Conservation (phyloP, 92 coral and sea anemone genomes). For the Paramuricea clavata region DNA sequence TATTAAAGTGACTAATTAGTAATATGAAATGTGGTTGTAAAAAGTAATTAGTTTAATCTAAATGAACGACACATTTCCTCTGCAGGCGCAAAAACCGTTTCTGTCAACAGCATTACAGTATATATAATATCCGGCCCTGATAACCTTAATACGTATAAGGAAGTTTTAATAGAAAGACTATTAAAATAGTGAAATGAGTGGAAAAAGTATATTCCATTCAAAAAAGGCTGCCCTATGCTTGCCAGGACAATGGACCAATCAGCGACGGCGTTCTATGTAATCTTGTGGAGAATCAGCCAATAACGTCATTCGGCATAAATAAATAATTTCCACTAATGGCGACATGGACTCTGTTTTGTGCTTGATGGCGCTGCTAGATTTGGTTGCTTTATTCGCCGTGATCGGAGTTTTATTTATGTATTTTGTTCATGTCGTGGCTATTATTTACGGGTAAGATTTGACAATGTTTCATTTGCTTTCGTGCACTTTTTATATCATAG, state of each 20-base stretch:
- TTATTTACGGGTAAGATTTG: conserved; percentile 35
- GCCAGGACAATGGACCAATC: conserved; percentile 20
- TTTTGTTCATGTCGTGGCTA: conserved; percentile 43
- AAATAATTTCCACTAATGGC: conserved; percentile 19
- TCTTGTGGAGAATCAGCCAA: conserved; percentile 10
- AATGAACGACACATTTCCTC: not conserved
- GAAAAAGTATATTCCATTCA: not conserved
- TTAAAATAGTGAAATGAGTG: not conserved
- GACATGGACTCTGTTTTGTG: conserved; percentile 34
- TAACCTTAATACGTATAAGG: too few species aligned
- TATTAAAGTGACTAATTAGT: not conserved
- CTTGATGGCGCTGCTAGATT: conserved; percentile 31
- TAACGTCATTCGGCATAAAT: conserved; percentile 8
- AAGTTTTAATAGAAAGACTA: too few species aligned
- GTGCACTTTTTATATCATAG: not conserved
- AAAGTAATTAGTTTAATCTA: not conserved
- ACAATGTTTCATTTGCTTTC: not conserved
- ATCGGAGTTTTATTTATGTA: conserved; percentile 42
- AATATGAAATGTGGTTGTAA: not conserved
- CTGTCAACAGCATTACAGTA: too few species aligned
- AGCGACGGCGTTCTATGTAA: conserved; percentile 13
- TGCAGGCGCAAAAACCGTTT: too few species aligned
- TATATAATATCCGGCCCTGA: too few species aligned
- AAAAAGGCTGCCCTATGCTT: not conserved
- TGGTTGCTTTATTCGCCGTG: conserved; percentile 29